Evolutionary conservation across 1,140 invertebrate genomes (phyloP).

Genomic region (Aphis craccivora): DNA sequence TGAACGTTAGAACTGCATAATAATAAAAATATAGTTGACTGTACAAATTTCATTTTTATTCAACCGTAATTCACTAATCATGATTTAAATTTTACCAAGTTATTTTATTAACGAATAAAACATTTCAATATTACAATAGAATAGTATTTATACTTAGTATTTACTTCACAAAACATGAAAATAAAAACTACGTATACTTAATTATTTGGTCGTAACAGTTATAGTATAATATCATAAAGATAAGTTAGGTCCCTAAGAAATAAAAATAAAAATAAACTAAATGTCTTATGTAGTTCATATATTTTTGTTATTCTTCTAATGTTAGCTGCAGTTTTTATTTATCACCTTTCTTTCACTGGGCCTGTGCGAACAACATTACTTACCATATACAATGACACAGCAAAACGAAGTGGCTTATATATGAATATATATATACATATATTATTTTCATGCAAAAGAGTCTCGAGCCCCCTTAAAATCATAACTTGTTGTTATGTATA

Average conservation of each 20-base stretch:
- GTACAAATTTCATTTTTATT: neutral
- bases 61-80: neutral
- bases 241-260: neutral
- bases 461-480: constrained; percentile 41
- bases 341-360: neutral
- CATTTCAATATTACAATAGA: neutral
- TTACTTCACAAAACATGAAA: neutral
- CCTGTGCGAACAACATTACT: neutral
- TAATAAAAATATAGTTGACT: neutral
- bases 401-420: neutral
- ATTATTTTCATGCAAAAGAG: constrained; percentile 20
- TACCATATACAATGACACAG: neutral
- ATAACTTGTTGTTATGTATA: constrained; percentile 47
- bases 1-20: neutral
- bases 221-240: neutral
- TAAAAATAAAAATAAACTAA: neutral
- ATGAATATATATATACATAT: neutral
- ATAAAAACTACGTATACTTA: neutral
- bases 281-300: neutral
- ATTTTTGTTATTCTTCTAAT: constrained; percentile 26
- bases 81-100: neutral
- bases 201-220: neutral
- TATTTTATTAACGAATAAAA: neutral
- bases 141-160: neutral
- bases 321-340: neutral